Percentiles rank a stretch among this genome's conserved stretches.
Conservation (phyloP, 2,113 vertebrate genomes). For the Chloroceryle aenea region DNA sequence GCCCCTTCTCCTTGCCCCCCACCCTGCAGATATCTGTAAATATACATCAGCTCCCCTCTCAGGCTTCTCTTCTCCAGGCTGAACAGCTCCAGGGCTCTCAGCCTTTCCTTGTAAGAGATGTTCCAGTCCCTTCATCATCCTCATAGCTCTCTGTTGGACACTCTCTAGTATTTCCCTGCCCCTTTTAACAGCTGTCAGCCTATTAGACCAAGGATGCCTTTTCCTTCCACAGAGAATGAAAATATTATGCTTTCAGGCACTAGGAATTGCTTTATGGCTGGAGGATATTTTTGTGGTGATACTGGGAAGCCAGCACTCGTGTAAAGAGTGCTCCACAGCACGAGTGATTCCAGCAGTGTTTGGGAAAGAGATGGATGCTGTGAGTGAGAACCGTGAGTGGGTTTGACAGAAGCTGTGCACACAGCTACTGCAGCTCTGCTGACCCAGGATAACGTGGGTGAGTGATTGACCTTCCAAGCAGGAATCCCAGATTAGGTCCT, state of each 20-base stretch:
- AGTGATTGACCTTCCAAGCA: accelerated
- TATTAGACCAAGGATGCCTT: not conserved
- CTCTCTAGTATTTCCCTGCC: too few species aligned
- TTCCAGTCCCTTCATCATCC: too few species aligned
- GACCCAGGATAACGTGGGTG: not conserved
- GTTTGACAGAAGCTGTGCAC: not conserved
- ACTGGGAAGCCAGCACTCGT: accelerated
- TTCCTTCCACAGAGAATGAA: not conserved
- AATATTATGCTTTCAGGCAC: not conserved
- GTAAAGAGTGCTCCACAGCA: not conserved
- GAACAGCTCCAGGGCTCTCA: too few species aligned
- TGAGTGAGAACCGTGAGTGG: not conserved
- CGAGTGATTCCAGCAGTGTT: not conserved
- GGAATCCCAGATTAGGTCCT: not conserved
- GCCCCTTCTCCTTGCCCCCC: too few species aligned
- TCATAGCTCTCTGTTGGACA: too few species aligned
- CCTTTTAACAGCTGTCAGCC: not conserved
- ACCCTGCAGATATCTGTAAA: too few species aligned
- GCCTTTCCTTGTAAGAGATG: too few species aligned
- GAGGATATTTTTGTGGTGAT: not conserved
- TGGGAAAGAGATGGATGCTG: not conserved
- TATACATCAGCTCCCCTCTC: too few species aligned
- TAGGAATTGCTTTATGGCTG: not conserved
- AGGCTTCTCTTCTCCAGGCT: too few species aligned
- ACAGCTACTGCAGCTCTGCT: not conserved